Conservation (phyloP, 1,140 invertebrate species). For the Probaryconus sp. region DNA sequence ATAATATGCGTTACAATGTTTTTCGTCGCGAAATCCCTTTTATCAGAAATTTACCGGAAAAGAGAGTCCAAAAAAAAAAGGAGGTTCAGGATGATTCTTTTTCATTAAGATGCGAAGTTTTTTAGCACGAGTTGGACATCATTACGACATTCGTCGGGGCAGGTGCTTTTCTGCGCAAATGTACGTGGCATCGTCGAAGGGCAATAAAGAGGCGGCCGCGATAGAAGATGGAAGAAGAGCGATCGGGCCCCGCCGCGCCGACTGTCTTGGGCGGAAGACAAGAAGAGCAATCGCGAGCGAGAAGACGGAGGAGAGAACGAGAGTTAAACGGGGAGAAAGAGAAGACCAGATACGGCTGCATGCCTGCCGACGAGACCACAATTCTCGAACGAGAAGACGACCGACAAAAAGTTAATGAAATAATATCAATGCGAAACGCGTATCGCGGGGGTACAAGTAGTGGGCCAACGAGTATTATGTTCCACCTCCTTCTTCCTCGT, state of each 20-base stretch:
- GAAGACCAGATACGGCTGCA: constrained; percentile 63
- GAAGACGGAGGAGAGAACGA: constrained; percentile 26
- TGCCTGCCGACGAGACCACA: constrained; percentile 64
- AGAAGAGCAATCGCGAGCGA: constrained; percentile 57
- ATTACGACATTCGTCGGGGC: constrained; percentile 49
- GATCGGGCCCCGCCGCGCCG: constrained; percentile 36
- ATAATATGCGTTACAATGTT: too few species aligned
- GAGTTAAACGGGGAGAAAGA: constrained; percentile 48
- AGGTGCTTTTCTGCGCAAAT: constrained; percentile 47
- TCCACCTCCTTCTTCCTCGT: constrained; percentile 34
- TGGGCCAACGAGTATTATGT: constrained; percentile 71
- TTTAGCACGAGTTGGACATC: constrained; percentile 18
- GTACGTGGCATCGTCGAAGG: constrained; percentile 38
- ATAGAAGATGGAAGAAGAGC: constrained; percentile 57
- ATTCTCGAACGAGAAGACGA: constrained; percentile 53
- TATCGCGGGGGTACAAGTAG: constrained; percentile 75
- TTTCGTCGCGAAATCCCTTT: too few species aligned
- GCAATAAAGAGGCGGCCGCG: constrained; percentile 52
- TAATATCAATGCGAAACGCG: constrained; percentile 77
- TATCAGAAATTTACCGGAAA: too few species aligned
- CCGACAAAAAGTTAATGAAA: constrained; percentile 77
- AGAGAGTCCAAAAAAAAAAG: neutral
- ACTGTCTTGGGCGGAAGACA: constrained; percentile 47
- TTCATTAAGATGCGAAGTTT: constrained; percentile 13
- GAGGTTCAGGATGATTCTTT: neutral